Evolutionary conservation across 2,888 invertebrate species (phyloP).

Genomic region (Platynereis dumerilii): DNA sequence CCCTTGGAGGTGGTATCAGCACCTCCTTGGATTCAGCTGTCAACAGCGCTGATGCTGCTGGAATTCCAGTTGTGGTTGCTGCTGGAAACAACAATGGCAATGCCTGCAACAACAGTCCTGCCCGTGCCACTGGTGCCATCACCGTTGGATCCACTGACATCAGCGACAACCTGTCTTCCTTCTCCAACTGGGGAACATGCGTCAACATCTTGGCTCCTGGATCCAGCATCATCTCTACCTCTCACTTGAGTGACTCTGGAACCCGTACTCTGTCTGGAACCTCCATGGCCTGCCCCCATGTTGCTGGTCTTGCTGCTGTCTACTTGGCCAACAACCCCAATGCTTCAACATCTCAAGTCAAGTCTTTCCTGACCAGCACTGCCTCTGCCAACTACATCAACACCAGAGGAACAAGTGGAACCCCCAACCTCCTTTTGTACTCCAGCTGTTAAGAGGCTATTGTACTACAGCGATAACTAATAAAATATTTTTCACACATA

Average conservation of each 20-base stretch:
- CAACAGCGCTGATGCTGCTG: neutral
- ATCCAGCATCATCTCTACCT: slow-evolving; percentile 17
- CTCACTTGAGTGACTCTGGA: neutral
- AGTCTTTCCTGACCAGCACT: no score
- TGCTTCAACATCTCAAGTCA: no score
- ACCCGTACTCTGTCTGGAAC: slow-evolving; percentile 21
- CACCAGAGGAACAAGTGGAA: no score
- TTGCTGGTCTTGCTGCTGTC: slow-evolving; percentile 23
- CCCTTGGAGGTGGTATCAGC: no score
- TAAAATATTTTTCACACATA: no score
- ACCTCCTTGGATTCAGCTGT: no score
- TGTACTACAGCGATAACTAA: no score
- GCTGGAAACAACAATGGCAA: slow-evolving; percentile 18
- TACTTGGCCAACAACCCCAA: slow-evolving; percentile 3
- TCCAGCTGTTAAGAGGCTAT: no score
- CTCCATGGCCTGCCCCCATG: slow-evolving; percentile 30
- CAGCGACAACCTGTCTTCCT: slow-evolving; percentile 15
- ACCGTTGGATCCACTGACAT: slow-evolving; percentile 24
- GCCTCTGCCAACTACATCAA: no score
- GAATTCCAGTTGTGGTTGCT: slow-evolving; percentile 15
- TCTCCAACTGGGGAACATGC: slow-evolving; percentile 28
- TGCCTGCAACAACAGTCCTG: slow-evolving; percentile 14
- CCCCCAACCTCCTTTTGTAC: no score
- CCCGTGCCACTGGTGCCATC: slow-evolving; percentile 10
- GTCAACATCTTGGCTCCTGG: slow-evolving; percentile 34